These are phyloP conservation scores for Rallus crepitans DNA, from an alignment of 2,797 vertebrate species.

Conservation along the genomic window DNA sequence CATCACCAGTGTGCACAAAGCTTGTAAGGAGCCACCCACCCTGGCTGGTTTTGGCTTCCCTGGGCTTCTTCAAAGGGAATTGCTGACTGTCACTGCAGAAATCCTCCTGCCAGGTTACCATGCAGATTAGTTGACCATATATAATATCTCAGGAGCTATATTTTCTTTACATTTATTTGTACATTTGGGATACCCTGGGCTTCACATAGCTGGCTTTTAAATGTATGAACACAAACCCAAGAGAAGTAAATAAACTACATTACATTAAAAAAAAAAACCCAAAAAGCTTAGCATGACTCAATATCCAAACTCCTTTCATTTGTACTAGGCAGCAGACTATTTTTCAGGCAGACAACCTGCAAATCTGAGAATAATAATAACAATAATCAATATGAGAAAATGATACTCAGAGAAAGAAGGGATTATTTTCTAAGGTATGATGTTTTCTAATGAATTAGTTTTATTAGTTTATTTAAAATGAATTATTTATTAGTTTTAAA, in stretches of 20 bases:
- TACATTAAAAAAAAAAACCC: neutral
- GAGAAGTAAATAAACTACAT: neutral
- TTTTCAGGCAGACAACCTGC: slow-evolving; percentile 27
- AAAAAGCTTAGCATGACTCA: neutral
- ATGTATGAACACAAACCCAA: neutral
- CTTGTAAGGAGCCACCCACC: neutral
- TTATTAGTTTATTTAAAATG: slow-evolving; percentile 18
- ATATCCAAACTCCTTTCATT: neutral
- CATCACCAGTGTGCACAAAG: neutral
- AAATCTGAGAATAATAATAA: slow-evolving; percentile 30
- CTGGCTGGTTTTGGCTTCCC: neutral
- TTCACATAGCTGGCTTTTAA: neutral
- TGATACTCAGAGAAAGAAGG: neutral
- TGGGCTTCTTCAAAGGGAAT: neutral
- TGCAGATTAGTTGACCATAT: neutral
- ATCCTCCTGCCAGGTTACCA: neutral
- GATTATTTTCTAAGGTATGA: neutral
- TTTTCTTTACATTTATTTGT: neutral
- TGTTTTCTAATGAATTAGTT: slow-evolving; percentile 1
- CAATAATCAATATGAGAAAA: slow-evolving; percentile 40
- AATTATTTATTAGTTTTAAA: neutral
- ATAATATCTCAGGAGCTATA: neutral
- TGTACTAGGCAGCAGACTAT: neutral
- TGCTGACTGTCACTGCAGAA: neutral
- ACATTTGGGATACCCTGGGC: neutral